Evolutionary conservation across 1,140 invertebrate species (phyloP).

Genomic region (Drosophila serrata): DNA sequence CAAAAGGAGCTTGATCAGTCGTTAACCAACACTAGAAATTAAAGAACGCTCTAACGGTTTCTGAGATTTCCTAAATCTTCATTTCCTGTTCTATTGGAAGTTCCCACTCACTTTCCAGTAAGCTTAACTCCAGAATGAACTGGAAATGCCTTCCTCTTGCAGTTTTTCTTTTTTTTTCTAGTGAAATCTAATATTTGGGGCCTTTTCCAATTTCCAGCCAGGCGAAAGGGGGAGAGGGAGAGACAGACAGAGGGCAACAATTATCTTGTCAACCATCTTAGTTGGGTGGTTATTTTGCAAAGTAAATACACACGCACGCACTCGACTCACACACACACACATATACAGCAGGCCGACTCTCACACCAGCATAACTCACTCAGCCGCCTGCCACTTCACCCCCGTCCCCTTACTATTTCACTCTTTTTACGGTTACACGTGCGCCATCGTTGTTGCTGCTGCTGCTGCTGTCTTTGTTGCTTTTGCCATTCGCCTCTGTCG

Average conservation of each 20-base stretch:
- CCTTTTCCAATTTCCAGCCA: conserved; percentile 18
- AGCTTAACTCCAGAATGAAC: too few relatives aligned
- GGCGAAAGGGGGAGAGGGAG: background rate
- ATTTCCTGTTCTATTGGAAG: background rate
- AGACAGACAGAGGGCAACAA: conserved; percentile 52
- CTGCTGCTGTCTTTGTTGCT: conserved; percentile 18
- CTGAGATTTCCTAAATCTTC: background rate
- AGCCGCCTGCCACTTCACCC: conserved; percentile 5
- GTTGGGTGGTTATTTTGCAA: conserved; percentile 69
- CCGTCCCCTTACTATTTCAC: conserved; percentile 58
- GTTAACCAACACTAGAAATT: background rate
- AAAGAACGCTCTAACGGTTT: background rate
- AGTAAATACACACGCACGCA: conserved; percentile 57
- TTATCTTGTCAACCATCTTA: conserved; percentile 74
- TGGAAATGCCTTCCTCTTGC: background rate
- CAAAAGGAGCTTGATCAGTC: background rate
- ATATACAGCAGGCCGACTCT: conserved; percentile 17
- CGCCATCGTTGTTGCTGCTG: conserved; percentile 54
- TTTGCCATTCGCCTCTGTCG: conserved; percentile 11
- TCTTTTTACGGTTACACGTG: conserved; percentile 82
- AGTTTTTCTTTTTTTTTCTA: conserved; percentile 34
- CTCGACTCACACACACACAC: conserved; percentile 21
- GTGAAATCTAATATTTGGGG: conserved; percentile 35
- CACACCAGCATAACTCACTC: conserved; percentile 37
- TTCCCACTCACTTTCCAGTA: too few relatives aligned